These are phyloP conservation scores for Radopholus similis DNA, from an alignment of 1,140 invertebrate genomes.

Conservation along the genomic window DNA sequence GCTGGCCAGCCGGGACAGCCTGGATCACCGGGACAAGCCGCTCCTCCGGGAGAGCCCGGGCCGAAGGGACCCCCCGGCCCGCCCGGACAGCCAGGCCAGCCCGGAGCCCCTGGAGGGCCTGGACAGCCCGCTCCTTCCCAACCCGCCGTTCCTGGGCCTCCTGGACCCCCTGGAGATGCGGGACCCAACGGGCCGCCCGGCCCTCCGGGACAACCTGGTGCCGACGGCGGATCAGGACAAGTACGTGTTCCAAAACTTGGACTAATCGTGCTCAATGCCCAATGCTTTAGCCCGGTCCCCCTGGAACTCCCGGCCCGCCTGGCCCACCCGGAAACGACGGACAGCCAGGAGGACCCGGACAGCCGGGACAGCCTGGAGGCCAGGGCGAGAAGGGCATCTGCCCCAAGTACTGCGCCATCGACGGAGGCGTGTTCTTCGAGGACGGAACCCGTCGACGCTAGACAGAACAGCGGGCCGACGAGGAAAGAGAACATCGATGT, in stretches of 20 bases:
- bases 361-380: slow-evolving; percentile 31
- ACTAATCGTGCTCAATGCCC: no score
- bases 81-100: slow-evolving; percentile 26
- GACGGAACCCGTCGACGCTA: no score
- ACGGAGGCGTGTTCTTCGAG: slow-evolving; percentile 4
- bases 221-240: slow-evolving; percentile 11
- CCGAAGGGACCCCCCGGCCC: slow-evolving; percentile 32
- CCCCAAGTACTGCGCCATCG: neutral
- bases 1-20: slow-evolving; percentile 28
- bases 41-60: slow-evolving; percentile 22
- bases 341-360: slow-evolving; percentile 18
- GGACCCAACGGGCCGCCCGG: slow-evolving; percentile 21
- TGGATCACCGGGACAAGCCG: no score
- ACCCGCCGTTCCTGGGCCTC: slow-evolving; percentile 29
- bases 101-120: slow-evolving; percentile 28
- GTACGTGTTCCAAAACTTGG: slow-evolving; percentile 6
- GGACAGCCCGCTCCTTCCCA: slow-evolving; percentile 41
- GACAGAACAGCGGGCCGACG: no score
- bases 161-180: slow-evolving; percentile 21
- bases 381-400: slow-evolving; percentile 33
- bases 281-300: slow-evolving; percentile 28
- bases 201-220: slow-evolving; percentile 21
- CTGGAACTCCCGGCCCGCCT: slow-evolving; percentile 34
- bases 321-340: slow-evolving; percentile 23
- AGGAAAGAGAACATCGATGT: no score